Evolutionary conservation across 2,797 vertebrate genomes (phyloP).

Genomic region (Eremophila alpestris): DNA sequence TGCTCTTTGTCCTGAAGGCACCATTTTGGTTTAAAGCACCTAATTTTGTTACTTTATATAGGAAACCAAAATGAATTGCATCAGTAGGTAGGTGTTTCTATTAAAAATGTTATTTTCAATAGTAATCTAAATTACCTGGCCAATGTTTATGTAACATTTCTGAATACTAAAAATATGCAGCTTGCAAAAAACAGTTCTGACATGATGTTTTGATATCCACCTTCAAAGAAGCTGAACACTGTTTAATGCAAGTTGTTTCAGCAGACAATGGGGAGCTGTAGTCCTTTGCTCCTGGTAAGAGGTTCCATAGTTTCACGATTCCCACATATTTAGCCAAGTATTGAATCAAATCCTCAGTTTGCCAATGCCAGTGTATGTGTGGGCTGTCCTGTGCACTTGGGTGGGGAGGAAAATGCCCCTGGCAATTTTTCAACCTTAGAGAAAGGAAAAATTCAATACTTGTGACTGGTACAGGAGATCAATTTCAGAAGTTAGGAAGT

Average conservation of each 20-base stretch:
- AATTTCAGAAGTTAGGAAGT: neutral
- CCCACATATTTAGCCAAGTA: neutral
- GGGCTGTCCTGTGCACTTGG: neutral
- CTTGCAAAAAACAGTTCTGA: neutral
- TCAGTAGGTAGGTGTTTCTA: neutral
- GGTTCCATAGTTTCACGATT: neutral
- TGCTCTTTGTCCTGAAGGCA: neutral
- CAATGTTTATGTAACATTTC: neutral
- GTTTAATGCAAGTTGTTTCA: neutral
- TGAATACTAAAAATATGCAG: neutral
- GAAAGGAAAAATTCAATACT: neutral
- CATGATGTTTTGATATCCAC: neutral
- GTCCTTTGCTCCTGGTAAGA: neutral
- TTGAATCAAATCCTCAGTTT: neutral
- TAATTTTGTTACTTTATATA: neutral
- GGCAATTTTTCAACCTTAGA: neutral
- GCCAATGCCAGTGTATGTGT: neutral
- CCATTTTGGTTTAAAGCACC: neutral
- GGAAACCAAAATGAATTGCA: neutral
- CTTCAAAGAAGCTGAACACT: neutral
- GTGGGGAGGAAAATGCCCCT: neutral
- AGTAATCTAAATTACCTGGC: neutral
- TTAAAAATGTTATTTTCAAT: neutral
- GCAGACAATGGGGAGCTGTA: neutral
- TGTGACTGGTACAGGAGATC: neutral